Evolutionary conservation across 2,797 vertebrate genomes (phyloP), one percentile per base, ranked within the genome.

Genomic region (Acanthopagrus latus): DNA sequence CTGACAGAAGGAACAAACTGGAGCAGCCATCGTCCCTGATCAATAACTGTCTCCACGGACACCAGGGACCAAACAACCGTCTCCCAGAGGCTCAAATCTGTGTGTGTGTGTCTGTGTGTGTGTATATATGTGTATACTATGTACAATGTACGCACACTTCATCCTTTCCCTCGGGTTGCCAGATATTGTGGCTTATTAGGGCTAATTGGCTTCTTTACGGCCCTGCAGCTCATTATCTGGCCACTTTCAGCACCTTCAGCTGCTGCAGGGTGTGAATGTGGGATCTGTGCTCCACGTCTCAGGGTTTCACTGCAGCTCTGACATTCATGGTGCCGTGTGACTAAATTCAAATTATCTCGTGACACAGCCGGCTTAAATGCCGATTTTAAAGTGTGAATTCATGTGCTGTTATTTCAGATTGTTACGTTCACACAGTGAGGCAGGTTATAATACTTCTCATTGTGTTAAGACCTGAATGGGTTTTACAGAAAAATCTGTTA

Each of bases 201-300:
- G 17, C 82, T 91, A 87, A 90, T 89, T 89, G 88, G 85, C 60
- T 85, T 81, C 71, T 89, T 77, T 84, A 82, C 78, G 87, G 80
- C 71, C 60, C 78, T 41, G 20, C 51, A n/a, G 81, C 88, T 92
- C 80, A 64, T 88, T 89, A 84, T 80, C 23, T 43, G 73, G 60
- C 47, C 52, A 14, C 62, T 71, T 50, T 64, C 57, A 48, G 68
- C 43, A 7, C 44, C 27, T 67, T 64, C 43, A 4, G 78, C 81
- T 77, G 67, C 23, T 57, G 29, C 41, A n/a, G 64, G 17, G 20
- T 64, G 56, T 52, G 41, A 46, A 65, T 50, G 74, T 76, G 74
- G 27, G 62, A 56, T 65, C 44, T 0, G 29, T 10, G 9, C 55
- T 47, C 25, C 60, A 27, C 0, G 54, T 60, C 65, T 75, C 33